Evolutionary conservation across 2,797 vertebrate species (phyloP).

Genomic region (Glyptemys insculpta): DNA sequence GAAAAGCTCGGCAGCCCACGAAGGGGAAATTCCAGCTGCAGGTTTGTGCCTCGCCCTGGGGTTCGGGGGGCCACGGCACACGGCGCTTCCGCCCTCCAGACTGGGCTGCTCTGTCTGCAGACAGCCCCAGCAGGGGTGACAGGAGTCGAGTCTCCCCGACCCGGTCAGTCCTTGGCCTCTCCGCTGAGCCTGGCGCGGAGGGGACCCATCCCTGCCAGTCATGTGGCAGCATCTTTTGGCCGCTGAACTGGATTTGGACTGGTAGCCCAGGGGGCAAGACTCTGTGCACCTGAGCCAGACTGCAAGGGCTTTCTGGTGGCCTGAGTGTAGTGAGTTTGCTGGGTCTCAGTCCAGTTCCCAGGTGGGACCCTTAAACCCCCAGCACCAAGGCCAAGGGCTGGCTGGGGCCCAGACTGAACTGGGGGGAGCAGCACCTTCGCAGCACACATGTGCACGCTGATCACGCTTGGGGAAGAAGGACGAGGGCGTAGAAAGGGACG

Average conservation of each 20-base stretch:
- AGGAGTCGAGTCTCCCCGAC: background rate
- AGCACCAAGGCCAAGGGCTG: background rate
- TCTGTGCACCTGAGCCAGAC: background rate
- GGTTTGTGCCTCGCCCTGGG: background rate
- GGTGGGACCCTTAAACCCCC: background rate
- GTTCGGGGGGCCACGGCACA: background rate
- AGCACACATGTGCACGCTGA: too few relatives aligned
- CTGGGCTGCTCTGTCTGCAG: background rate
- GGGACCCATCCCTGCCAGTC: background rate
- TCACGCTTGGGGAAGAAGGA: too few relatives aligned
- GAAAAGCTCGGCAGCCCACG: constrained; percentile 6
- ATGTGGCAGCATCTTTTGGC: background rate
- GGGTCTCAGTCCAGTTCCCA: background rate
- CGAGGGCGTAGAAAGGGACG: too few relatives aligned
- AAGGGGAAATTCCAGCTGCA: constrained; percentile 33
- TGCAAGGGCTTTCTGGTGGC: background rate
- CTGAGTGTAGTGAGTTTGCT: background rate
- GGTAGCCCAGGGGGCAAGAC: background rate
- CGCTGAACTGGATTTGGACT: too few relatives aligned
- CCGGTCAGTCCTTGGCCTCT: background rate
- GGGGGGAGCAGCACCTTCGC: too few relatives aligned
- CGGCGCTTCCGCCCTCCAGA: too few relatives aligned
- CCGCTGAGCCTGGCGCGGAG: background rate
- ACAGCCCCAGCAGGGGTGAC: too few relatives aligned
- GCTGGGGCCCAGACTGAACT: background rate